Conservation (phyloP, 2,888 invertebrate species). For the Eumacrocentrus americanus region DNA sequence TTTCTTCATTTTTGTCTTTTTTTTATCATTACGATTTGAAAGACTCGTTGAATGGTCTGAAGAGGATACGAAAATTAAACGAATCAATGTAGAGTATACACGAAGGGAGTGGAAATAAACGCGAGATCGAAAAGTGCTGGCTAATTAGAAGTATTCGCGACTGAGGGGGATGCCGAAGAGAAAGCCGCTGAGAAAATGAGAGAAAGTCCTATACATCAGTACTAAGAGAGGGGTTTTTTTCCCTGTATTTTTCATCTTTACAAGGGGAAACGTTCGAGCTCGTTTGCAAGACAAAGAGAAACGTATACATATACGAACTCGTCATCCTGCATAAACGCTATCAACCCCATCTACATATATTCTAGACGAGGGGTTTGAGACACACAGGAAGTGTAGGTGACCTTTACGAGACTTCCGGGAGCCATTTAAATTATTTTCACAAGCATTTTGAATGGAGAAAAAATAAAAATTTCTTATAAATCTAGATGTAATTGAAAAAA, state of each 20-base stretch:
- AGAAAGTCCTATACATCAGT: not conserved
- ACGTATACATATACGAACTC: conserved; percentile 40
- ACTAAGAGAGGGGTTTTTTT: too few species aligned
- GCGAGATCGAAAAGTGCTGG: conserved; percentile 47
- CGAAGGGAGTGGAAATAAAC: conserved; percentile 39
- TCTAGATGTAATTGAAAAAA: too few species aligned
- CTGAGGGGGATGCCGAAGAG: conserved; percentile 17
- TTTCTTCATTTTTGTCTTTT: not conserved
- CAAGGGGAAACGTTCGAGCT: conserved; percentile 44
- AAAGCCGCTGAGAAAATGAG: conserved; percentile 16
- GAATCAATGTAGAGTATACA: not conserved
- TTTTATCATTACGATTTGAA: not conserved
- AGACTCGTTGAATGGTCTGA: conserved; percentile 23
- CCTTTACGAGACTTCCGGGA: not conserved
- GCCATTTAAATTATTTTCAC: conserved; percentile 24
- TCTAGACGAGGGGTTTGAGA: conserved; percentile 35
- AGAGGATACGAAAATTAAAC: not conserved
- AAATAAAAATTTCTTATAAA: too few species aligned
- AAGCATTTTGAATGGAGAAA: too few species aligned
- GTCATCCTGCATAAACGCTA: conserved; percentile 54
- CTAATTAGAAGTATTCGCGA: conserved; percentile 52
- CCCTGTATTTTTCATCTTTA: too few species aligned
- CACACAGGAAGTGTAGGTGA: not conserved
- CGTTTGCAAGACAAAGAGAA: conserved; percentile 56
- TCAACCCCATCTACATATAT: conserved; percentile 55